Conservation (phyloP, 2,888 invertebrate species). For the Drosophila infuscata region DNA sequence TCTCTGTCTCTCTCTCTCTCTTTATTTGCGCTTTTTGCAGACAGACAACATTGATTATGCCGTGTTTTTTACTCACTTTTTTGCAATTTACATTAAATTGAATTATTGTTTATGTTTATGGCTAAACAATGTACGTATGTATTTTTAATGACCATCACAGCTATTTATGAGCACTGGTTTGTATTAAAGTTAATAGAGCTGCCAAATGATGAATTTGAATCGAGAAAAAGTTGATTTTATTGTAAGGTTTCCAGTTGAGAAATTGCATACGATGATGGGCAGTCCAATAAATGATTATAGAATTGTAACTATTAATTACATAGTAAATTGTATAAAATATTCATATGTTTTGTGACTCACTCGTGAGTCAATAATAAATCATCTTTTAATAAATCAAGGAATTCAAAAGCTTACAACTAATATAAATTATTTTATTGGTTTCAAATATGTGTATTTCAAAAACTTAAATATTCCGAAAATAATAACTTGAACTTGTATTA, state of each 20-base stretch:
- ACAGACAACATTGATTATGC: slow-evolving; percentile 78
- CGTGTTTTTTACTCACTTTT: slow-evolving; percentile 55
- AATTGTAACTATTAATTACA: background rate
- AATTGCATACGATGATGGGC: background rate
- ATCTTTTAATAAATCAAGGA: background rate
- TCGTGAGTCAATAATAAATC: background rate
- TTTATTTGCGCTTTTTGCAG: slow-evolving; percentile 46
- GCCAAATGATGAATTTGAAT: slow-evolving; percentile 18
- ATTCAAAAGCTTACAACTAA: background rate
- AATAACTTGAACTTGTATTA: background rate
- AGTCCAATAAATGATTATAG: background rate
- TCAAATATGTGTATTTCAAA: background rate
- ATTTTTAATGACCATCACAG: slow-evolving; percentile 65
- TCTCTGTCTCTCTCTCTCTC: slow-evolving; percentile 30
- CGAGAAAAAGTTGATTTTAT: background rate
- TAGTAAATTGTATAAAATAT: background rate
- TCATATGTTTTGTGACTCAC: background rate
- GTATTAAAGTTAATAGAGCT: slow-evolving; percentile 25
- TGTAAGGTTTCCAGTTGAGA: background rate
- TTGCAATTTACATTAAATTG: slow-evolving; percentile 68
- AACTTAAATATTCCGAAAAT: background rate
- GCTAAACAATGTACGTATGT: slow-evolving; percentile 72
- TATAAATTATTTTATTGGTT: background rate
- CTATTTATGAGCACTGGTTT: slow-evolving; percentile 32
- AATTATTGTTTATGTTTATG: slow-evolving; percentile 78